These are phyloP conservation scores for Raja brachyura DNA, from an alignment of 2,113 vertebrate species.

Conservation along the genomic window DNA sequence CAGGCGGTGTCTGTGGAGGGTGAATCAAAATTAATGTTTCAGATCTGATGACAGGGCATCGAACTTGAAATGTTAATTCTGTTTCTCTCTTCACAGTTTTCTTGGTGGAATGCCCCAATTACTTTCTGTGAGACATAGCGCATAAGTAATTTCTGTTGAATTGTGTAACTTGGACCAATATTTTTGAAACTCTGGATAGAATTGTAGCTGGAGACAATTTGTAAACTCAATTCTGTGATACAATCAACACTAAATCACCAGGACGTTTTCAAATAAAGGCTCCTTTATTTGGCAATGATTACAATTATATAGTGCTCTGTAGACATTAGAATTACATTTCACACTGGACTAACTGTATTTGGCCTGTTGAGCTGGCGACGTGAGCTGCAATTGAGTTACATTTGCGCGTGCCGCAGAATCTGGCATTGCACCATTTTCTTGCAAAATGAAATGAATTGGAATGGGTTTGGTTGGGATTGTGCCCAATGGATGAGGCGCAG, in stretches of 20 bases:
- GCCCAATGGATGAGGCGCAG: not conserved
- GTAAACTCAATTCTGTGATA: constrained; percentile 9
- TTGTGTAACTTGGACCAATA: not conserved
- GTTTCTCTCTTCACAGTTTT: not conserved
- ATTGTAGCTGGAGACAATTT: not conserved
- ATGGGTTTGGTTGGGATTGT: not conserved
- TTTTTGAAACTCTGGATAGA: constrained; percentile 8
- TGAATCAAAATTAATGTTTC: too few relatives aligned
- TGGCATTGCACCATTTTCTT: not conserved
- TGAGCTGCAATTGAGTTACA: not conserved
- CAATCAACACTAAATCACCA: constrained; percentile 1
- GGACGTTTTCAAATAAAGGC: constrained; percentile 17
- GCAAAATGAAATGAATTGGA: not conserved
- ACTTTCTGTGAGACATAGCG: not conserved
- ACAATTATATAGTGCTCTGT: constrained; percentile 1
- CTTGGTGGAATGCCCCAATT: not conserved
- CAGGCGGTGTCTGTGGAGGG: too few relatives aligned
- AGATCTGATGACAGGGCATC: too few relatives aligned
- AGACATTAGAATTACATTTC: constrained; percentile 20
- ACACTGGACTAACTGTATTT: not conserved
- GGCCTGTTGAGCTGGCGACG: not conserved
- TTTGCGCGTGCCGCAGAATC: not conserved
- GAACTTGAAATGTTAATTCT: too few relatives aligned
- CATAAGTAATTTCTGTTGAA: not conserved
- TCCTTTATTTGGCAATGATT: not conserved